Percentiles rank a stretch among this genome's conserved stretches.
These are phyloP conservation scores for Symphodus melops DNA, from an alignment of 2,113 vertebrate genomes.

Conservation along the genomic window DNA sequence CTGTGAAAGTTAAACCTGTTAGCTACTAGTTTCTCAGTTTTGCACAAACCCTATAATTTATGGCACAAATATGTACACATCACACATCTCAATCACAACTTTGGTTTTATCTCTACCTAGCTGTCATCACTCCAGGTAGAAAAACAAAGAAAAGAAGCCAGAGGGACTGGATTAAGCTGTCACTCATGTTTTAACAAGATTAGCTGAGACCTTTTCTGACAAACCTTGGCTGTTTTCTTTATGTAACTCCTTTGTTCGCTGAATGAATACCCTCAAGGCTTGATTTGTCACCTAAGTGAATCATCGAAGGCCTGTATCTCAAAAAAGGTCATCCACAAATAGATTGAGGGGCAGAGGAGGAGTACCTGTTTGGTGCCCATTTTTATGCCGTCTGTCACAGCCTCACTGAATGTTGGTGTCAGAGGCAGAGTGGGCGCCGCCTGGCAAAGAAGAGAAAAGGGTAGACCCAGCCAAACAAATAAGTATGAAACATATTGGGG, in stretches of 20 bases:
- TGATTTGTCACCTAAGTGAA: not conserved
- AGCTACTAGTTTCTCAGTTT: not conserved
- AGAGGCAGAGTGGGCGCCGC: slow-evolving; percentile 18
- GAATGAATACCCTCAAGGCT: not conserved
- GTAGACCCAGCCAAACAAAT: not conserved
- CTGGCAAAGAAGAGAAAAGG: slow-evolving; percentile 39
- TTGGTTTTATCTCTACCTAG: too few relatives aligned
- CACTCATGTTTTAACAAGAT: not conserved
- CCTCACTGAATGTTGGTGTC: not conserved
- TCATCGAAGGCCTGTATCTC: not conserved
- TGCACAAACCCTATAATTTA: not conserved
- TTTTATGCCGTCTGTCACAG: slow-evolving; percentile 18
- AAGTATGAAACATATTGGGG: too few relatives aligned
- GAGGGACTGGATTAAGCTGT: not conserved
- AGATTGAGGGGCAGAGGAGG: not conserved
- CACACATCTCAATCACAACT: not conserved
- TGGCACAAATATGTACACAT: not conserved
- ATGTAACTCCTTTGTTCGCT: not conserved
- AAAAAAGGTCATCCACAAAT: not conserved
- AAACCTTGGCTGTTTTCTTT: not conserved
- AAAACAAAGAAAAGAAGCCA: not conserved
- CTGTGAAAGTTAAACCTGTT: not conserved
- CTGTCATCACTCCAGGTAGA: not conserved
- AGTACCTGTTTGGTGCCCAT: slow-evolving; percentile 29
- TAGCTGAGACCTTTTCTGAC: not conserved